A percentile compares a stretch with the other conserved stretches of the same genome.
phyloP scores from a whole-genome alignment of 2,888 invertebrate genomes.

The Hypercompe scribonia region DNA sequence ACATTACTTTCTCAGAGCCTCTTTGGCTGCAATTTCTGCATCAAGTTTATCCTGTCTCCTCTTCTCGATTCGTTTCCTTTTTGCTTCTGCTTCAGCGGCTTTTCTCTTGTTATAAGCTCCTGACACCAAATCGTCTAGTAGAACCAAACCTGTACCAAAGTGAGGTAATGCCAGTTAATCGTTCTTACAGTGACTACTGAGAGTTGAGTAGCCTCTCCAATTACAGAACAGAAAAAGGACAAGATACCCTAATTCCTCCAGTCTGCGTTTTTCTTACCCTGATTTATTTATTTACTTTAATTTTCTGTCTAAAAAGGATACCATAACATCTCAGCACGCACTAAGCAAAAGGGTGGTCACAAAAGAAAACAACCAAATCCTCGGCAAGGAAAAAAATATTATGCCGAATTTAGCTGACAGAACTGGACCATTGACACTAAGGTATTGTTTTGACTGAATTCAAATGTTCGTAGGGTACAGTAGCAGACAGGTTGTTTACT shows the following conservation, averaged over 20 bases:
- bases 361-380: background rate
- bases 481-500: no score
- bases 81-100: conserved; percentile 72
- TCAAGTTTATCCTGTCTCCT: conserved; percentile 67
- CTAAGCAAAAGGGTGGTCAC: no score
- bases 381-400: no score
- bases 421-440: no score
- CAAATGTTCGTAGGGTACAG: no score
- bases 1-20: conserved; percentile 69
- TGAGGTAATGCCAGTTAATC: background rate
- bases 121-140: conserved; percentile 85
- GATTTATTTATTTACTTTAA: background rate
- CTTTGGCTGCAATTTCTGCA: conserved; percentile 69
- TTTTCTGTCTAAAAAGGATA: background rate
- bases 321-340: no score
- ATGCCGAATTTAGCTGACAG: no score
- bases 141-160: conserved; percentile 73
- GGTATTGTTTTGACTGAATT: no score
- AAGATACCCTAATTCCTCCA: background rate
- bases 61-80: conserved; percentile 68
- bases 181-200: background rate
- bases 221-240: no score
- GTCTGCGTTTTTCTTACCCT: no score
- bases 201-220: background rate
- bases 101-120: conserved; percentile 84